Evolutionary conservation across 2,113 vertebrate species (phyloP).

Genomic region (Tretioscincus oriximinensis): DNA sequence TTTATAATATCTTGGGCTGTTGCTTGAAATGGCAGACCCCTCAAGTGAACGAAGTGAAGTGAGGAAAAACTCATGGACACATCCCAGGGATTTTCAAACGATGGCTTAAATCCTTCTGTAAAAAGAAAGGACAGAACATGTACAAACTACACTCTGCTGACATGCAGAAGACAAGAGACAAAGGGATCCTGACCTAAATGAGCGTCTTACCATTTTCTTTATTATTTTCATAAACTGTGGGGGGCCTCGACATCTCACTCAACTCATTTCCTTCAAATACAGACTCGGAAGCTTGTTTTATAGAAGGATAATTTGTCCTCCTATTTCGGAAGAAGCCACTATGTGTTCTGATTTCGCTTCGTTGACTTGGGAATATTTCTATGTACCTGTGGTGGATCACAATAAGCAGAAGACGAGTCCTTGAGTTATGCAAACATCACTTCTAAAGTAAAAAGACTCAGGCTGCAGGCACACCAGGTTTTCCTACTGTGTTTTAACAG

Average conservation of each 20-base stretch:
- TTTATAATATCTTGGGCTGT: conserved; percentile 83
- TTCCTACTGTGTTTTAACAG: too few relatives aligned
- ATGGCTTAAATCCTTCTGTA: conserved; percentile 59
- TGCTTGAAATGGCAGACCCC: conserved; percentile 83
- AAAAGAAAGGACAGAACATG: conserved; percentile 12
- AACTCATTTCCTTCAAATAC: conserved; percentile 48
- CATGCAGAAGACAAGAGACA: background rate
- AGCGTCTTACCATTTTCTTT: conserved; percentile 58
- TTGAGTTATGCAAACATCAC: too few relatives aligned
- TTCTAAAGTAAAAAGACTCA: background rate
- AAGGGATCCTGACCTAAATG: fast-evolving
- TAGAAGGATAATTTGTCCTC: conserved; percentile 40
- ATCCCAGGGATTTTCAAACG: conserved; percentile 43
- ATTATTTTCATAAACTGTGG: conserved; percentile 35
- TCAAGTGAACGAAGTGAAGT: conserved; percentile 78
- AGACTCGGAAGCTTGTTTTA: conserved; percentile 56
- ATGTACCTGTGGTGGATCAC: conserved; percentile 79
- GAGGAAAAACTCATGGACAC: background rate
- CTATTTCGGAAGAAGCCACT: conserved; percentile 47
- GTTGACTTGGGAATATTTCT: conserved; percentile 86
- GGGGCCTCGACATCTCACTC: conserved; percentile 22
- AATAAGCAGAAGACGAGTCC: too few relatives aligned
- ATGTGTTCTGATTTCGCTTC: conserved; percentile 70
- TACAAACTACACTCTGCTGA: background rate
- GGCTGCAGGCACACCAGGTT: too few relatives aligned